Evolutionary conservation across 2,113 vertebrate genomes (phyloP), one percentile per base, ranked within the genome.

Genomic region (Pygoscelis antarcticus): DNA sequence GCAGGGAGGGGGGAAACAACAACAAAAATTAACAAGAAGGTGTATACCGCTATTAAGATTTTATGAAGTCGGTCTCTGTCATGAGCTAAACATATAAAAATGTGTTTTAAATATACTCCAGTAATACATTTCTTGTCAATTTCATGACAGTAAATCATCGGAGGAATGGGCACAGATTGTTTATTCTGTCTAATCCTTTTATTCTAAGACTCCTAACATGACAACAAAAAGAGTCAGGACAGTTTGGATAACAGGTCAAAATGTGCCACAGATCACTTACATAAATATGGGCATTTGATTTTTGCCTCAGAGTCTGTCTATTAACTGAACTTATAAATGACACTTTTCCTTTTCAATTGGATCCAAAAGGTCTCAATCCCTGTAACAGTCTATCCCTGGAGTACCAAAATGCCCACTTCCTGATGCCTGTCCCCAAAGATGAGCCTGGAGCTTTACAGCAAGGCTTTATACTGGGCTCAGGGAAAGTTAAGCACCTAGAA

Each of bases 1-100:
- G 9, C 10, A 8, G 1, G 17, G 8, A 5, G 25, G 2, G 3
- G 2, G 19, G 51, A 58, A 88, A 51, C 4, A 71, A 3, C 8
- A 57, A 40, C 5, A 77, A 27, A 60, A 68, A 61, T 14, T 40
- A 57, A 27, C 16, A 61, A 32, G 6, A 47, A 46, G 2, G 3
- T 40, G 2, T 44, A 23, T 36, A 40, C 3, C 7, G 11, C 16
- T 54, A 11, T 34, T 18, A 52, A 58, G 20, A 6, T 80, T 68
- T 89, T 38, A 38, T 52, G 4, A 60, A 54, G 6, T 58, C 38
- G 86, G 10, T 9, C 9, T 75, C 13, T 60, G 13, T 66, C 49
- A 49, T 51, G 29, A 57, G 4, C 1, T 80, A 74, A 70, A 70
- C 4, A 2, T 47, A 34, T 19, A 80, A 62, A 2, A 25, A n/a